A percentile compares a stretch with the other conserved stretches of the same genome.
Conservation (phyloP, 1,140 invertebrate species). For the Nilaparvata lugens region DNA sequence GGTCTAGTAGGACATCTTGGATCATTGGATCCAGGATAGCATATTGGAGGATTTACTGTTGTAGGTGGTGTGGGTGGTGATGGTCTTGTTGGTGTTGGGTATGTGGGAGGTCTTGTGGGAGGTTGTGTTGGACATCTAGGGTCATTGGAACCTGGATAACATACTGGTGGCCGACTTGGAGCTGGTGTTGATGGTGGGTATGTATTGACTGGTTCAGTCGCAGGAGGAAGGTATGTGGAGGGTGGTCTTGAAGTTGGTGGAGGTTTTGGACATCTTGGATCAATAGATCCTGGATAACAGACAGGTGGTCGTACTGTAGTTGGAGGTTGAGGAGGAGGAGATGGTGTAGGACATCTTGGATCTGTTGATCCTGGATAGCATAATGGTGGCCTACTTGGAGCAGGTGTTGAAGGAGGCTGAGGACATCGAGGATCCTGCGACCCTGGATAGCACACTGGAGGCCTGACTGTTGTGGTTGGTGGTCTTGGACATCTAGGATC, state of each 20-base stretch:
- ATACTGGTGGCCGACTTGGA: constrained; percentile 11
- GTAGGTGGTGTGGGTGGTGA: constrained; percentile 32
- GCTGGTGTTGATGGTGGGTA: constrained; percentile 14
- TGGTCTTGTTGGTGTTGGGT: constrained; percentile 19
- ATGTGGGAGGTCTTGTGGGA: constrained; percentile 20
- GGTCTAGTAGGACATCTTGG: constrained; percentile 28
- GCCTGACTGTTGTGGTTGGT: constrained; percentile 21
- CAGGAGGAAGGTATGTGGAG: constrained; percentile 9
- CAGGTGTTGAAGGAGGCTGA: constrained; percentile 20
- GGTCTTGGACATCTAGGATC: constrained; percentile 31
- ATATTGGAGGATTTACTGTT: too few relatives aligned
- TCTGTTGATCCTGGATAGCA: constrained; percentile 26
- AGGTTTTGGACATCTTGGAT: constrained; percentile 31
- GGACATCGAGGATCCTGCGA: constrained; percentile 28
- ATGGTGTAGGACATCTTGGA: constrained; percentile 20
- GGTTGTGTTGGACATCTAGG: constrained; percentile 34
- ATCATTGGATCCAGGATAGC: constrained; percentile 31
- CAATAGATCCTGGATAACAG: constrained; percentile 29
- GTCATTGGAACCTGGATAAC: constrained; percentile 34
- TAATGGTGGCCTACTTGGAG: constrained; percentile 26
- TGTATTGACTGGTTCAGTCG: constrained; percentile 3
- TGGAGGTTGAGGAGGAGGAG: not conserved
- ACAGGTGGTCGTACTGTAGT: too few relatives aligned
- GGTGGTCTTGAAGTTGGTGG: constrained; percentile 13
- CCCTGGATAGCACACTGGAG: constrained; percentile 24